Percentiles rank a stretch among this genome's conserved stretches.
Evolutionary conservation across 2,888 invertebrate genomes (phyloP).

Genomic region (Andrena trimmerana): DNA sequence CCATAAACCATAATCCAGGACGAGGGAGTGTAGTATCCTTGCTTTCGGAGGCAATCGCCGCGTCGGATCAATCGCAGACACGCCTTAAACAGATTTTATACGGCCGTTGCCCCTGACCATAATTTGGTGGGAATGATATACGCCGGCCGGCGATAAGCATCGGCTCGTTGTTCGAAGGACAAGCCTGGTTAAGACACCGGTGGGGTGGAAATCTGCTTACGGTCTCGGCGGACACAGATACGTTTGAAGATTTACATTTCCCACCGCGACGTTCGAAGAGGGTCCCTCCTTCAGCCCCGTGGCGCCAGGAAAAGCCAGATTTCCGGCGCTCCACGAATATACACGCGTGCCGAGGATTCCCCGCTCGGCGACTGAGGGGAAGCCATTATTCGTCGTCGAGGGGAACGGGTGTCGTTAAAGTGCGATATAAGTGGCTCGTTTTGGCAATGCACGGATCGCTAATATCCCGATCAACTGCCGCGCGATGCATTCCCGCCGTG

Average conservation of each 20-base stretch:
- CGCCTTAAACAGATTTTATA: slow-evolving; percentile 25
- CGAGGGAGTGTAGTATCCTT: background rate
- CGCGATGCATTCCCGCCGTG: slow-evolving; percentile 3
- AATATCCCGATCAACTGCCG: slow-evolving; percentile 9
- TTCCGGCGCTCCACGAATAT: background rate
- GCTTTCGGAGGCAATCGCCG: background rate
- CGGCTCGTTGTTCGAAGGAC: slow-evolving; percentile 12
- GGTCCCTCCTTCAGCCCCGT: background rate
- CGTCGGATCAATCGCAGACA: slow-evolving; percentile 23
- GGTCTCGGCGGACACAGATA: background rate
- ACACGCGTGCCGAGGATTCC: background rate
- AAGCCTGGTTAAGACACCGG: background rate
- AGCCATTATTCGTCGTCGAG: slow-evolving; percentile 20
- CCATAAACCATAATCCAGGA: background rate
- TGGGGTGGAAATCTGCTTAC: slow-evolving; percentile 21
- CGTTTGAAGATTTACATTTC: background rate
- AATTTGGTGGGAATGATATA: slow-evolving; percentile 10
- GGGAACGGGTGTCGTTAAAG: slow-evolving; percentile 24
- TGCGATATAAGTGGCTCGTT: slow-evolving; percentile 36
- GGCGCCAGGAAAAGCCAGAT: background rate
- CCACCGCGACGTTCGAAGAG: background rate
- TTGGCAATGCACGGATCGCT: slow-evolving; percentile 37
- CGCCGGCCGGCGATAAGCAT: slow-evolving; percentile 17
- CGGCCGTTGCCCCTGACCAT: slow-evolving; percentile 8
- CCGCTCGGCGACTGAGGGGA: background rate